Base-by-base conservation (phyloP, 2,113 vertebrate species). In the Mus pahari region DNA sequence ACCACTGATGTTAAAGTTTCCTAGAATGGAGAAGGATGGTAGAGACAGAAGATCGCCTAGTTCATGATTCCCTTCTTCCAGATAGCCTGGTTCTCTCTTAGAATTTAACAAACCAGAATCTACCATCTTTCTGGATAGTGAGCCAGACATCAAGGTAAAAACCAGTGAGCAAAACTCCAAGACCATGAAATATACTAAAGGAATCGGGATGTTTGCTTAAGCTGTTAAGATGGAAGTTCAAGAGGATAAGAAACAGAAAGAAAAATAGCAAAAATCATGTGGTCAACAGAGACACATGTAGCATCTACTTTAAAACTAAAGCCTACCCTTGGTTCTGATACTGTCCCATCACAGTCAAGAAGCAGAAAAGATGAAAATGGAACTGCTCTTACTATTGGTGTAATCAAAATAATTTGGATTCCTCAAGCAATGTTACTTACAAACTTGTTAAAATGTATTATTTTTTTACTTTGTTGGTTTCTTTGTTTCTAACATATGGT, bases 101-200 rank as follows among this genome's bases (percentile, higher is more conserved):
- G 53, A 12, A 13, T 53, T 53, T 86, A 12, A 9, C 33, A 48
- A 91, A 86, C 19, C 20, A 94, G 66, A 26, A 92, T 90, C 0
- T 74, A 70, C 19, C 73, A 88, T 86, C 42, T n/a, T 91, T 94
- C 26, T 60, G 79, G 36, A 64, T 89, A n/a, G 50, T 88, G 36
- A 88, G 39, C 48, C 42, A 95, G 33, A 79, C n/a, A 77, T 42
- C 70, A 75, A 75, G 17, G 90, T 81, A 79, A 84, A 84, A 90
- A 96, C 55, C 33, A 90, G 20, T 73, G 22, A 39, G 45, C 48
- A 92, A 89, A 92, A 87, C 20, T 75, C 42, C 36, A 24, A 17
- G 26, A 20, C 12, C 79, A 14, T 16, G 2, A 75, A 91, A 78
- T 64, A 1, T 39, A 92, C 83, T 62, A 75, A 83, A 91, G 24